A percentile compares a stretch with the other conserved stretches of the same genome.
These are phyloP conservation scores for Microcebus tavaratra DNA, from an alignment of 2,113 vertebrate species.

Conservation along the genomic window DNA sequence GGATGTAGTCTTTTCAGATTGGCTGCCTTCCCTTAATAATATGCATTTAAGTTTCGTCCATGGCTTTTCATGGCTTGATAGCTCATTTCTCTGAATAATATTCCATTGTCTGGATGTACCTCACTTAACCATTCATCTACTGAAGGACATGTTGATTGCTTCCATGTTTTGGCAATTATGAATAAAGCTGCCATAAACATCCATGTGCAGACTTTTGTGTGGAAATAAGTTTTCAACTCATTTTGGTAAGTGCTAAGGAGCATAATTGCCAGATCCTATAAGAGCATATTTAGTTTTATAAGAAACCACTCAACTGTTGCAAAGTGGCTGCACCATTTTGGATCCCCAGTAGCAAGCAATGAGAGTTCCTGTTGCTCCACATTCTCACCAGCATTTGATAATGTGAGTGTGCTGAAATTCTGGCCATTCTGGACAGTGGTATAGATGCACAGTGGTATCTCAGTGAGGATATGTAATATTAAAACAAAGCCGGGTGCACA, in stretches of 20 bases:
- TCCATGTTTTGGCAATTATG: not conserved
- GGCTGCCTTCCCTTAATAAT: not conserved
- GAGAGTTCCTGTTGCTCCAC: not conserved
- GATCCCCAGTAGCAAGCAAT: not conserved
- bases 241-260: not conserved
- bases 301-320: not conserved
- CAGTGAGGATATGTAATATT: not conserved
- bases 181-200: not conserved
- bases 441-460: not conserved
- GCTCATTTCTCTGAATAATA: not conserved
- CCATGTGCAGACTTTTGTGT: not conserved
- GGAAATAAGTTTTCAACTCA: not conserved
- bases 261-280: not conserved
- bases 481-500: not conserved
- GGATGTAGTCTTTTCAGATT: not conserved
- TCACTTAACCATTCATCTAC: not conserved
- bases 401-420: no score
- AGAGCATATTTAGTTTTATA: not conserved
- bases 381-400: not conserved
- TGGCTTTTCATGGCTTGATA: not conserved
- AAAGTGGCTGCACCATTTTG: not conserved
- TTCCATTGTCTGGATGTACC: not conserved
- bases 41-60: not conserved
- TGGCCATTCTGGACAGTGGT: not conserved
- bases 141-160: not conserved